Percentiles rank a stretch among this genome's conserved stretches.
These are phyloP conservation scores for Tamias sibiricus DNA, from an alignment of 2,113 vertebrate species.

Conservation along the genomic window DNA sequence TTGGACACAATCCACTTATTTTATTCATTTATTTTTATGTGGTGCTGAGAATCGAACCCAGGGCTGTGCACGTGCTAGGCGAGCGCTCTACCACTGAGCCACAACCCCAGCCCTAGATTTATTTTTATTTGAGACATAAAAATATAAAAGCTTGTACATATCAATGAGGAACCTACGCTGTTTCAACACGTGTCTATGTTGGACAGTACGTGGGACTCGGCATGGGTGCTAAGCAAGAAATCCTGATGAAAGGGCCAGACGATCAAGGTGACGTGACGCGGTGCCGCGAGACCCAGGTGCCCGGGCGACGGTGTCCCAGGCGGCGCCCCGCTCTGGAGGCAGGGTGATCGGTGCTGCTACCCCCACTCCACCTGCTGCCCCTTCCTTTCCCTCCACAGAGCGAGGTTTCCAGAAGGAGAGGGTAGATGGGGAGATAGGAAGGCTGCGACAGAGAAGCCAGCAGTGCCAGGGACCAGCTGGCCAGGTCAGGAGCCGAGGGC, in stretches of 20 bases:
- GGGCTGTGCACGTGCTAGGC: no score
- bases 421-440: neutral
- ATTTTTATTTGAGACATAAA: no score
- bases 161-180: no score
- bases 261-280: rapidly evolving
- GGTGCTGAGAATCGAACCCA: no score
- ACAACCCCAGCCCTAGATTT: no score
- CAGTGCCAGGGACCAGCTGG: neutral
- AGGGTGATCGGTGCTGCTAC: no score
- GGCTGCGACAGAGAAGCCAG: neutral
- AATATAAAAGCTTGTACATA: no score
- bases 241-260: neutral
- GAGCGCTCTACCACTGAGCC: no score
- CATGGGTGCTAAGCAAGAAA: neutral
- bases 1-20: no score
- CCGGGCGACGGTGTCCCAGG: neutral
- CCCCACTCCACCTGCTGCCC: neutral
- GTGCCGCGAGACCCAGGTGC: neutral
- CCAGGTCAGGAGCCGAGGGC: neutral
- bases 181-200: no score
- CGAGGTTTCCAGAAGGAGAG: neutral
- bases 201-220: no score
- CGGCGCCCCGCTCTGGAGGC: neutral
- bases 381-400: neutral
- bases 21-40: no score